Evolutionary conservation across 2,113 vertebrate genomes (phyloP).

Genomic region (Pipa parva): DNA sequence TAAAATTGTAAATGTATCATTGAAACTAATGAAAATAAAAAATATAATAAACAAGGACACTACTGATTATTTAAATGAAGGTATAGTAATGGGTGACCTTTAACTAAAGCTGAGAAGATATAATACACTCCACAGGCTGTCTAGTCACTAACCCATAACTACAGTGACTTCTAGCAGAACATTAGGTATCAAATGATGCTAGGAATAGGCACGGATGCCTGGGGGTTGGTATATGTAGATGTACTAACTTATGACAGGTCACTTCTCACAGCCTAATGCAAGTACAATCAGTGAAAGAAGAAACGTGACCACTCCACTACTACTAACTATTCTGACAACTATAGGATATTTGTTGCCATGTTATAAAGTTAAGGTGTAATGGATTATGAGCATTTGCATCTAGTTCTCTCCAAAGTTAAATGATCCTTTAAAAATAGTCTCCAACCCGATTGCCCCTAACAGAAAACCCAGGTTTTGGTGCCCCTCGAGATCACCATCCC

Average conservation of each 20-base stretch:
- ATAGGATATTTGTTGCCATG: background rate
- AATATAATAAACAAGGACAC: no score
- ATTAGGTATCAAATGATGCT: conserved; percentile 18
- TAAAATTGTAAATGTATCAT: no score
- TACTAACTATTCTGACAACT: background rate
- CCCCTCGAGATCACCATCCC: no score
- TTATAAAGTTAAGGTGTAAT: background rate
- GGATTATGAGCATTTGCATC: no score
- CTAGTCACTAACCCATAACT: background rate
- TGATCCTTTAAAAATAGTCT: no score
- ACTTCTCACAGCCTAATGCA: no score
- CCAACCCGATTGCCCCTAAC: no score
- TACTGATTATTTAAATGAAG: no score
- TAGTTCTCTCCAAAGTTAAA: no score
- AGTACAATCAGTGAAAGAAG: no score
- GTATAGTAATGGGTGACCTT: conserved; percentile 21
- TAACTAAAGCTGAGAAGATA: conserved; percentile 16
- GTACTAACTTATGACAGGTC: background rate
- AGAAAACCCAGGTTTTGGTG: no score
- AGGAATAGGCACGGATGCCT: conserved; percentile 30
- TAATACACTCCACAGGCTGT: background rate
- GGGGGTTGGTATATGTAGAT: background rate
- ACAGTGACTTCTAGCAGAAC: background rate
- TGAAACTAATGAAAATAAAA: no score
- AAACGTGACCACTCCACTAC: background rate